Base-by-base conservation (phyloP, 2,888 invertebrate genomes). In the Xestia xanthographa region DNA sequence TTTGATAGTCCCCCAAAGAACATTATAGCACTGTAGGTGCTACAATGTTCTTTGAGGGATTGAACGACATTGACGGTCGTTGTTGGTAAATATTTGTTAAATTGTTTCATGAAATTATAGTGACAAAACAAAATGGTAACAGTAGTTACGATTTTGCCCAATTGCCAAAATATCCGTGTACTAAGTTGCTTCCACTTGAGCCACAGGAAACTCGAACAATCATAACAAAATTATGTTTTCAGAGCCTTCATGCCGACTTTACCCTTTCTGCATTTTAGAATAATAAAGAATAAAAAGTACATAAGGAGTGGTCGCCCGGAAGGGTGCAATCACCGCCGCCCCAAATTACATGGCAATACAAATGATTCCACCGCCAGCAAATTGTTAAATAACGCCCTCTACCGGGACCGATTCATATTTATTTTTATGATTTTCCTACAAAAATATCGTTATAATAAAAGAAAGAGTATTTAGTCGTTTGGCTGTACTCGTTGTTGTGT, bases 321-420 rank as follows among this genome's bases (percentile, higher is more conserved):
- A 86, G 85, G 77, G 70, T 74, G 76, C 83, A 81, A 89, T 88
- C 84, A 83, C 41, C 63, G 68, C 66, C 67, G 75, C 56, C 73
- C 80, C 77, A 86, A 88, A 89, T 88, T 84, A 85, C 82, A 79
- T 62, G 72, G 82, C 81, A 81, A 85, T 86, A 88, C 80, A 85
- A 85, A 84, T 80, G 77, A 81, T 85, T 81, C 74, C 66, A 79
- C 77, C 79, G 75, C 79, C 72, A 65, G 75, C 73, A 82, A 83
- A 87, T 84, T 83, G 81, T 83, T 79, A 81, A 84, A 84, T 81
- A 88, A 86, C 82, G 76, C 65, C 77, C 63, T 82, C 67, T 75
- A 76, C 71, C 65, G 69, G 77, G 66, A 76, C 78, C 83, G 77
- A 86, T 85, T 87, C 83, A 85, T 80, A 77, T 86, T 86, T 84